Conservation (phyloP, 2,888 invertebrate species). For the Spisula subtruncata region DNA sequence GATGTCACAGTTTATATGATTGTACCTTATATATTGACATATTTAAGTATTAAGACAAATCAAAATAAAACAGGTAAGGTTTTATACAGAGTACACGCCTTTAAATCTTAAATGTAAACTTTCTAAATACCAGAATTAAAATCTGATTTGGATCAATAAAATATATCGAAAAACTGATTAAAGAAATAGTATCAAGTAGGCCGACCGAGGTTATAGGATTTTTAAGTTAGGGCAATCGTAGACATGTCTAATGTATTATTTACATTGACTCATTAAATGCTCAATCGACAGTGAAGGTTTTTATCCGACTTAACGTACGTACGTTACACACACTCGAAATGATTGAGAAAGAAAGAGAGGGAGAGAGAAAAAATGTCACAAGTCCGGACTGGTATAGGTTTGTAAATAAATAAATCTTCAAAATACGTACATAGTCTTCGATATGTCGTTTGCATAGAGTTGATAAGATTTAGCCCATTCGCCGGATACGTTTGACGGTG, state of each 20-base stretch:
- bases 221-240: neutral
- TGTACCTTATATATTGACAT: slow-evolving; percentile 6
- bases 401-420: slow-evolving; percentile 39
- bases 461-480: slow-evolving; percentile 39
- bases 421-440: neutral
- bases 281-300: slow-evolving; percentile 6
- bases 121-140: neutral
- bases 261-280: slow-evolving; percentile 49
- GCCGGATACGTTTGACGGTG: neutral
- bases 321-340: neutral
- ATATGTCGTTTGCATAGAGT: slow-evolving; percentile 23
- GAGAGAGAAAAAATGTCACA: neutral
- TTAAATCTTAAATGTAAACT: slow-evolving; percentile 7
- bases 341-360: too few relatives aligned
- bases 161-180: slow-evolving; percentile 11
- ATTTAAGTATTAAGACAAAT: neutral
- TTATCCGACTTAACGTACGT: slow-evolving; percentile 37
- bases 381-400: slow-evolving; percentile 31
- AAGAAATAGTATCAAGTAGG: neutral
- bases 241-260: slow-evolving; percentile 32
- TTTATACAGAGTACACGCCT: neutral
- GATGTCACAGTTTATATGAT: neutral
- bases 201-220: neutral
- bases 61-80: slow-evolving; percentile 3
- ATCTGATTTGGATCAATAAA: slow-evolving; percentile 28